A percentile compares a stretch with the other conserved stretches of the same genome.
phyloP scores from a whole-genome alignment of 2,888 invertebrate genomes.

The Mactromeris polynyma region DNA sequence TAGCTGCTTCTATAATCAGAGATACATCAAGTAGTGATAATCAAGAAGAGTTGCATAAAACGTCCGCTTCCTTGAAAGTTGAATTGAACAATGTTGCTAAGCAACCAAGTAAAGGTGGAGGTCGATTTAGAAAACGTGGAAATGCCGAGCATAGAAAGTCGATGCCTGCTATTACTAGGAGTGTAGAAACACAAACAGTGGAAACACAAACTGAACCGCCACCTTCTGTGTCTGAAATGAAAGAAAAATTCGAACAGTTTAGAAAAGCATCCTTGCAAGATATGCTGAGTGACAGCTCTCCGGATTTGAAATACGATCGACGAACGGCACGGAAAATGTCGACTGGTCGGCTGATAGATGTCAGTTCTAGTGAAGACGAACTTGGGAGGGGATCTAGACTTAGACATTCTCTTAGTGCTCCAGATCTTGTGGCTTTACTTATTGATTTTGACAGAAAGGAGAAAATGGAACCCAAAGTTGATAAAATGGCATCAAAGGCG shows the following conservation, averaged over 20 bases:
- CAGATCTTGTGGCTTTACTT: slow-evolving; percentile 78
- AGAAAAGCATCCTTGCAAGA: slow-evolving; percentile 50
- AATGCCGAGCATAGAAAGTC: slow-evolving; percentile 74
- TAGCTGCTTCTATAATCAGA: slow-evolving; percentile 43
- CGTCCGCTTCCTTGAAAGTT: slow-evolving; percentile 13
- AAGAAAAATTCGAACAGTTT: slow-evolving; percentile 53
- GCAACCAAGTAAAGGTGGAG: slow-evolving; percentile 30
- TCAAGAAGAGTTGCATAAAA: slow-evolving; percentile 36
- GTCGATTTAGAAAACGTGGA: slow-evolving; percentile 61
- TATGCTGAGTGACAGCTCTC: slow-evolving; percentile 70
- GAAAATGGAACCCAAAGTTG: slow-evolving; percentile 40
- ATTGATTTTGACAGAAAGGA: slow-evolving; percentile 35
- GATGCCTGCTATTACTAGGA: slow-evolving; percentile 74
- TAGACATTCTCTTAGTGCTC: slow-evolving; percentile 82
- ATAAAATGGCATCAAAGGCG: slow-evolving; percentile 46
- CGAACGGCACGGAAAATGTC: slow-evolving; percentile 70
- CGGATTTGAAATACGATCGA: slow-evolving; percentile 52
- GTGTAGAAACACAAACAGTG: slow-evolving; percentile 74
- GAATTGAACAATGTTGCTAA: slow-evolving; percentile 32
- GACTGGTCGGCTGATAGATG: slow-evolving; percentile 80
- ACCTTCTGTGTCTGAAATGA: slow-evolving; percentile 48
- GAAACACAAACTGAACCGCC: slow-evolving; percentile 70
- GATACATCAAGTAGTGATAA: slow-evolving; percentile 51
- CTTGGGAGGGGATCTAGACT: slow-evolving; percentile 50
- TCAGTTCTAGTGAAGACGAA: slow-evolving; percentile 79